A percentile compares a stretch with the other conserved stretches of the same genome.
Conservation (phyloP, 2,113 vertebrate genomes). For the Clarias batrachus region DNA sequence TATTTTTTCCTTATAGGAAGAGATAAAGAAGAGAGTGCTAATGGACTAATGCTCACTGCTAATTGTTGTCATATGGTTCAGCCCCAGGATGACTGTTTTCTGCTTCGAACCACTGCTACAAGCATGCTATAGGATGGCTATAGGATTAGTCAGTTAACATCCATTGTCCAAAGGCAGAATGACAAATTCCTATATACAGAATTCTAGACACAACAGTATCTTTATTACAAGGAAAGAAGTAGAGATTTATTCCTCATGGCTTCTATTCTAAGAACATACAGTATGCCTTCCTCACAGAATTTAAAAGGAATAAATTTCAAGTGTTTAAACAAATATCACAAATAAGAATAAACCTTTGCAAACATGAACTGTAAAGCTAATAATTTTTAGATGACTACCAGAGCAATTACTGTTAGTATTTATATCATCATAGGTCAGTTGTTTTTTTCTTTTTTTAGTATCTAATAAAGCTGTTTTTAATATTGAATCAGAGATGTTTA, state of each 20-base stretch:
- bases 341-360: background rate
- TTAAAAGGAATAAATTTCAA: background rate
- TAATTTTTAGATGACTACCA: background rate
- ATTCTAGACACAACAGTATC: background rate
- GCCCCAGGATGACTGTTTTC: background rate
- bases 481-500: constrained; percentile 20
- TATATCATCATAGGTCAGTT: background rate
- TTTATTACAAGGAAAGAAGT: background rate
- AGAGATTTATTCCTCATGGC: background rate
- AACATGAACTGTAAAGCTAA: background rate
- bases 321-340: background rate
- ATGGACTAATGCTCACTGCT: background rate
- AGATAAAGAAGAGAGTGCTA: background rate
- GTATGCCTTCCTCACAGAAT: background rate
- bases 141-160: background rate
- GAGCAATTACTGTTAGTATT: background rate
- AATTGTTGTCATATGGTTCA: background rate
- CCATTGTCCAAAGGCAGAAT: background rate
- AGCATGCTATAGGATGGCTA: background rate
- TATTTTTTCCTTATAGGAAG: background rate
- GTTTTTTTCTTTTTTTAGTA: constrained; percentile 1
- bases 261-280: background rate
- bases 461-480: background rate
- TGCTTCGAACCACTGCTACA: background rate
- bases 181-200: background rate